Conservation (phyloP, 1,140 invertebrate genomes). For the Drosophila pseudoananassae region DNA sequence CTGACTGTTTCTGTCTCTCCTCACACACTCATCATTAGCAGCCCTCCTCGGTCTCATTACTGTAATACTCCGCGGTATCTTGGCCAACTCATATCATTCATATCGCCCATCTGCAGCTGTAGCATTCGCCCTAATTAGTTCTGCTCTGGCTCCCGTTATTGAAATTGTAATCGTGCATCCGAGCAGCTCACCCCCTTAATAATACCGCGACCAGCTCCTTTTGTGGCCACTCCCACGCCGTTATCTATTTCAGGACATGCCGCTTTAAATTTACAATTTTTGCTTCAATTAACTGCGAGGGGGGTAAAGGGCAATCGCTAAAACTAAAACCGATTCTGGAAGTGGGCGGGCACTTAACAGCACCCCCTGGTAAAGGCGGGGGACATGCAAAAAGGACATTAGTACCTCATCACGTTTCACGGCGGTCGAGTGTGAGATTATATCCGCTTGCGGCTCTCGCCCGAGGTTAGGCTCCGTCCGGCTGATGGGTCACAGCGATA, state of each 20-base stretch:
- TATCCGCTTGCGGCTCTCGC: conserved; percentile 34
- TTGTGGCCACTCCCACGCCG: background rate
- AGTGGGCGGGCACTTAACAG: background rate
- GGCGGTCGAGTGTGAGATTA: conserved; percentile 49
- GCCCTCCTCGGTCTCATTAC: conserved; percentile 25
- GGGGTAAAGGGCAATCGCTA: conserved; percentile 36
- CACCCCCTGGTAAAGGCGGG: too few relatives aligned
- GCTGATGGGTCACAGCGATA: conserved; percentile 41
- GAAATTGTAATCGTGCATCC: conserved; percentile 28
- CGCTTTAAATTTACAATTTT: conserved; percentile 35
- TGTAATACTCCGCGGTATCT: conserved; percentile 29
- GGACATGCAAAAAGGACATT: conserved; percentile 69
- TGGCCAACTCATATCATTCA: conserved; percentile 20
- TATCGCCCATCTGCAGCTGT: conserved; percentile 26
- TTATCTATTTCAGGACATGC: conserved; percentile 65
- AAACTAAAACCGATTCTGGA: conserved; percentile 14
- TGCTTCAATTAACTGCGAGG: conserved; percentile 46
- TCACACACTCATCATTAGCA: conserved; percentile 26
- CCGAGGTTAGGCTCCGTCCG: background rate
- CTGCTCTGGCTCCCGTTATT: conserved; percentile 16
- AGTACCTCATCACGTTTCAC: conserved; percentile 67
- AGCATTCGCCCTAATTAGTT: conserved; percentile 56
- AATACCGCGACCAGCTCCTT: background rate
- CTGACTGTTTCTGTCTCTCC: conserved; percentile 4
- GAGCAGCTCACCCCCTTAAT: background rate